These are phyloP conservation scores for Ligdia adustata DNA, from an alignment of 2,888 invertebrate genomes.

Conservation along the genomic window DNA sequence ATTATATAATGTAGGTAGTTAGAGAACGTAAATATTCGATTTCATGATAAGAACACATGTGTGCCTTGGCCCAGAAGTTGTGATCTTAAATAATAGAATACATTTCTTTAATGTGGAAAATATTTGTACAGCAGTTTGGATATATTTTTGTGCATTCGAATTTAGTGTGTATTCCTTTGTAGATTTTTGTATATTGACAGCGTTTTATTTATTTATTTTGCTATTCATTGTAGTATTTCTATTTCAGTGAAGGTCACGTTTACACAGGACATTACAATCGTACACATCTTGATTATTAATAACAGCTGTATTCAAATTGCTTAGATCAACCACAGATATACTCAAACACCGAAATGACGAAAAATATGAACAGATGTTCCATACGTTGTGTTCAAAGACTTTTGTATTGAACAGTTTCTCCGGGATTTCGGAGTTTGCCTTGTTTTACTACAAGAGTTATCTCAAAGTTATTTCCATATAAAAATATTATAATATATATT, in stretches of 20 bases:
- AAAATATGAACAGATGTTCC: too few species aligned
- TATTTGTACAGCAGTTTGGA: slow-evolving; percentile 47
- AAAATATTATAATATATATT: slow-evolving; percentile 6
- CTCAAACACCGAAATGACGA: too few species aligned
- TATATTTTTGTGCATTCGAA: slow-evolving; percentile 42
- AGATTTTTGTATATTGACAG: slow-evolving; percentile 21
- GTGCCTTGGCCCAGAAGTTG: slow-evolving; percentile 80
- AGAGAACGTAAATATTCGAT: slow-evolving; percentile 56
- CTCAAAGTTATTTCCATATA: too few species aligned
- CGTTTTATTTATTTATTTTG: slow-evolving; percentile 16
- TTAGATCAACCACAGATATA: too few species aligned
- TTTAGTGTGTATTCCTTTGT: slow-evolving; percentile 24
- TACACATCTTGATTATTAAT: too few species aligned
- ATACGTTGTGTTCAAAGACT: too few species aligned
- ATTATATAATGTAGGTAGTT: slow-evolving; percentile 41
- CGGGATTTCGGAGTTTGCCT: too few species aligned
- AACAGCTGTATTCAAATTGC: too few species aligned
- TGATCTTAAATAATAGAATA: slow-evolving; percentile 59
- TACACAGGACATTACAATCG: slow-evolving; percentile 1
- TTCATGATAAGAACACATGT: slow-evolving; percentile 63
- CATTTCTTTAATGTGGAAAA: slow-evolving; percentile 30
- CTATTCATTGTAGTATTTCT: background rate
- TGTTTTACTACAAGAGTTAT: too few species aligned
- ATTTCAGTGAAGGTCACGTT: background rate
- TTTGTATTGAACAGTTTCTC: too few species aligned